Conservation (phyloP, 2,888 invertebrate genomes). For the Sinopyrophorus schimmeli region DNA sequence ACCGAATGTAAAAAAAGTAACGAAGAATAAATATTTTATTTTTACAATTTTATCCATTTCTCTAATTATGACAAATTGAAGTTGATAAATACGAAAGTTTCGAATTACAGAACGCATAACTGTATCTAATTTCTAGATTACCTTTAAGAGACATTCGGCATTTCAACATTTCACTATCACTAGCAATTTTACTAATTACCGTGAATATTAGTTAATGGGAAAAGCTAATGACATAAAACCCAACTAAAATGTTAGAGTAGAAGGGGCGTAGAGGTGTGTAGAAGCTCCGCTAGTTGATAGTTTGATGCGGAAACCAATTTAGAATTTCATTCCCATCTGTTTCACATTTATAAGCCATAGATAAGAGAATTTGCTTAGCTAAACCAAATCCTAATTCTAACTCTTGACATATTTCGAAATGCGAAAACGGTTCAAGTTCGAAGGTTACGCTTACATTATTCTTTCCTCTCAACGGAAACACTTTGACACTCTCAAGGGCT, state of each 20-base stretch:
- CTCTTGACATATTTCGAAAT: conserved; percentile 13
- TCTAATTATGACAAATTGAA: too few relatives aligned
- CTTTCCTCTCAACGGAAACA: conserved; percentile 14
- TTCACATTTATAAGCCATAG: conserved; percentile 2
- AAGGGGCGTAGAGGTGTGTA: neutral
- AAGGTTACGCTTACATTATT: conserved; percentile 20
- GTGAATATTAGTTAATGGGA: conserved; percentile 4
- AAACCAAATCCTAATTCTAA: conserved; percentile 9
- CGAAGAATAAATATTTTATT: too few relatives aligned
- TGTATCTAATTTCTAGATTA: too few relatives aligned
- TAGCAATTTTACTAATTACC: conserved; percentile 2
- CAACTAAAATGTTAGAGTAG: neutral
- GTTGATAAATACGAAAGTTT: too few relatives aligned
- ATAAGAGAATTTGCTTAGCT: conserved; percentile 18
- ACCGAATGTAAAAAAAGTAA: too few relatives aligned
- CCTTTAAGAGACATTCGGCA: too few relatives aligned
- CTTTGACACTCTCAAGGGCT: conserved; percentile 16
- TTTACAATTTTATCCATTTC: too few relatives aligned
- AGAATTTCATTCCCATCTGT: conserved; percentile 6
- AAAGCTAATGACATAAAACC: conserved; percentile 4
- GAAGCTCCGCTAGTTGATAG: neutral
- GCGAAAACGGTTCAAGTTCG: conserved; percentile 18
- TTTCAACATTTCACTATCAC: neutral
- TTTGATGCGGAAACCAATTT: conserved; percentile 5
- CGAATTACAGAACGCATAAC: too few relatives aligned